Base-by-base conservation (phyloP, 2,113 vertebrate genomes). In the Rhynchomys soricoides region DNA sequence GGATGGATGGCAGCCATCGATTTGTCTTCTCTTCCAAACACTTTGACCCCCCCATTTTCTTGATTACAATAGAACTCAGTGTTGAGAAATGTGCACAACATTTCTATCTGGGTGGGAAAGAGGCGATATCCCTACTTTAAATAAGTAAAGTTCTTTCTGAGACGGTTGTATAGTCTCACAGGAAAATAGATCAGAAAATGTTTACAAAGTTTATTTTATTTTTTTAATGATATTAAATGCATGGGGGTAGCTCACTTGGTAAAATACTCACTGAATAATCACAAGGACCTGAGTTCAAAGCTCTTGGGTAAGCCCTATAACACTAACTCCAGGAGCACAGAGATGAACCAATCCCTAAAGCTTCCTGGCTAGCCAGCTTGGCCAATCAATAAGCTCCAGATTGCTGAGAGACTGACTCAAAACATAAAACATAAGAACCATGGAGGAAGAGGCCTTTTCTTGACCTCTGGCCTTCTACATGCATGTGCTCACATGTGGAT, bases 21-120 rank as follows among this genome's bases (percentile, higher is more conserved):
- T 78, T 92, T 93, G 87, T 74, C 40, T 70, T 24, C 16, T 19
- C 26, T 68, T 89, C 59, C 55, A 50, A 2, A n/a, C 7, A 37
- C 82, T 94, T 90, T 85, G 62, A 96, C 95, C 57, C 91, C 91
- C 62, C 86, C 31, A n/a, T 71, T 70, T 83, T 95, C 45, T 92
- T 2, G 93, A 85, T 40, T 78, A n/a, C 43, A 73, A 3, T 64
- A 50, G 34, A 86, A 89, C 19, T 55, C 48, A 91, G 4, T 78
- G 24, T 5, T 9, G 43, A 95, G 26, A 94, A 13, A 89, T 22
- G 1, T 40, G 15, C 52, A 21, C 31, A 52, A 78, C 34, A n/a
- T 75, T 86, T 70, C 86, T 52, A 85, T 86, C 7, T 45, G 40
- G 86, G 19, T 48, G 48, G 66, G 48, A 70, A 92, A 37, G 1